Base-by-base conservation (phyloP, 1,140 invertebrate species). In the Drosophila busckii region DNA sequence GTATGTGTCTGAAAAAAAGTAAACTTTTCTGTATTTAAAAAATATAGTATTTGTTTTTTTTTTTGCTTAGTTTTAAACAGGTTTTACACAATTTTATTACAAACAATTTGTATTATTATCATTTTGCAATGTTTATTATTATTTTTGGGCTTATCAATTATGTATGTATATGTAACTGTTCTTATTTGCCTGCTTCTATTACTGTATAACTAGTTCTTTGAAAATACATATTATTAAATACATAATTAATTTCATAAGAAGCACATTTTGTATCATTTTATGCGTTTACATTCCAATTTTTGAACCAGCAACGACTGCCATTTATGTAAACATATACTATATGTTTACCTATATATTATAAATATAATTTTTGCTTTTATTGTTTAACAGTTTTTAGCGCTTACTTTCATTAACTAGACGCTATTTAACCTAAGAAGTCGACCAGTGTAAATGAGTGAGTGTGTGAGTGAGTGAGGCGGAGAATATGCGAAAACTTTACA, bases 271-370 rank as follows among this genome's bases (percentile, higher is more conserved):
- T 59, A 54, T 82, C 50, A 61, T 65, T 82, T 62, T 80, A 75
- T 78, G 71, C 71, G 73, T 78, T 80, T 78, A 71, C 67, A 80
- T 71, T 80, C 44, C 67, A 71, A 37, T 80, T 54, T 61, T 80
- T 80, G 73, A 80, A 80, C 75, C 82, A 46, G 59, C 63, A 37
- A 42, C 55, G 22, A 40, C 15, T 45, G 40, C 34, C 34, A 46
- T 17, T 15, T 26, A 44, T 44, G 25, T 35, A 19, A 1, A 35
- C 9, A 19, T 19, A 19, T 37, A 20, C 8, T 10, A 37, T 35
- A 20, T 19, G 10, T 19, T 6, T 22, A 12, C 22, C 3, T 12
- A 12, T 48, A 52, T 54, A 53, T 62, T 49, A 42, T 49, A 66
- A 40, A 26, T 41, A 35, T 35, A 19, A 37, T 67, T 40, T 26